Percentiles rank a stretch among this genome's conserved stretches.
Conservation (phyloP, 2,797 vertebrate genomes). For the Knipowitschia caucasica region DNA sequence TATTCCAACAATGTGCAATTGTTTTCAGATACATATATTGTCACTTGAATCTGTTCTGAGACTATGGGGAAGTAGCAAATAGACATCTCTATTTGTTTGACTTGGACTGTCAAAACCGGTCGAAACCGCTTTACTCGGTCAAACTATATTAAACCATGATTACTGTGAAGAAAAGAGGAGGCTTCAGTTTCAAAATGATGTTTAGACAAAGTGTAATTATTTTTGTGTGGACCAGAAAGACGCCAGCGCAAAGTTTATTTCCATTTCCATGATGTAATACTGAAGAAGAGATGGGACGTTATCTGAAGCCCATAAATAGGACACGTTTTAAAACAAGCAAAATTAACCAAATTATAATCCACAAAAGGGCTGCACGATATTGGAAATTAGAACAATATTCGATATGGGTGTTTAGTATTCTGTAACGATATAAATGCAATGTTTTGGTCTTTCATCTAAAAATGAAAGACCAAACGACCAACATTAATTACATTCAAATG, state of each 20-base stretch:
- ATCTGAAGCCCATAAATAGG: neutral
- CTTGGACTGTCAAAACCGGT: neutral
- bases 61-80: neutral
- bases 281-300: slow-evolving; percentile 19
- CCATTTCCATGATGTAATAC: neutral
- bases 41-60: no score
- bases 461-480: no score
- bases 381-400: no score
- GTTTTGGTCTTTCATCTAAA: no score
- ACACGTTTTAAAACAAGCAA: neutral
- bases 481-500: no score
- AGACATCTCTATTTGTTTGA: neutral
- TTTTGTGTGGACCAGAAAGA: neutral
- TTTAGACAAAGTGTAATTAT: slow-evolving; percentile 5
- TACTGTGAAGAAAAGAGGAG: neutral
- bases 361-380: no score
- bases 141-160: neutral
- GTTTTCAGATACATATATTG: no score
- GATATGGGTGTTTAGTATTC: no score
- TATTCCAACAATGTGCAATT: no score
- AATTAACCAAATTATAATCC: slow-evolving; percentile 1
- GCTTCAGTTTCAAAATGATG: neutral
- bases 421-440: no score
- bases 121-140: neutral
- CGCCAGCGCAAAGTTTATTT: neutral